Base-by-base conservation (phyloP, 2,113 vertebrate species). In the Charadrius vociferus region DNA sequence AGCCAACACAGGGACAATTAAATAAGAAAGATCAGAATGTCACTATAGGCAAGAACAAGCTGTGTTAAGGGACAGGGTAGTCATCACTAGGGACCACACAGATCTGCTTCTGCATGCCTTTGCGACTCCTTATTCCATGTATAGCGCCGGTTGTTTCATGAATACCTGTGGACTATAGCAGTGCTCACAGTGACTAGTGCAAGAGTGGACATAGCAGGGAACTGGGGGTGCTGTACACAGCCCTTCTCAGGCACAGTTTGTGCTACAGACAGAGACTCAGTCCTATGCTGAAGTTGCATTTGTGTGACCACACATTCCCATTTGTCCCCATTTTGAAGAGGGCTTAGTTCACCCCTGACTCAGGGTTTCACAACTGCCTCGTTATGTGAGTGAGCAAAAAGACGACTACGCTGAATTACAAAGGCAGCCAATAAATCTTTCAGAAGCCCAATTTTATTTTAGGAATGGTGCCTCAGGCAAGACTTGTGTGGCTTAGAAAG, bases 361-460 rank as follows among this genome's bases (percentile, higher is more conserved):
- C 81, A 92, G 90, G 66, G 59, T 97, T 96, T 96, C 91, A 79
- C 94, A 96, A 95, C 77, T 37, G 70, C 39, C 62, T 95, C 73
- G 50, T 95, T 93, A 97, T 87, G 70, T 89, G 93, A 96, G 19
- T 50, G 56, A 93, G 73, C 73, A 93, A 88, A 61, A 89, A 84
- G 93, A 96, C 61, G 7, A 65, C 83, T 81, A 84, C 1, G 0
- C 70, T 95, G 49, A 75, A 85, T 80, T 95, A 83, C 86, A 96
- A 94, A 94, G 78, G 81, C 86, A 80, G 77, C 50, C 89, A 87
- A 96, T 97, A 97, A 97, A 95, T 95, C 88, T 95, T 97, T 80
- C 93, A 95, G 88, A 95, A 96, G 86, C 73, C 66, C 91, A 68
- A 96, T 89, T 97, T 97, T 97, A 95, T 93, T 81, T 97, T 93